Conservation (phyloP, 2,113 vertebrate species). For the Neopipo cinnamomea region DNA sequence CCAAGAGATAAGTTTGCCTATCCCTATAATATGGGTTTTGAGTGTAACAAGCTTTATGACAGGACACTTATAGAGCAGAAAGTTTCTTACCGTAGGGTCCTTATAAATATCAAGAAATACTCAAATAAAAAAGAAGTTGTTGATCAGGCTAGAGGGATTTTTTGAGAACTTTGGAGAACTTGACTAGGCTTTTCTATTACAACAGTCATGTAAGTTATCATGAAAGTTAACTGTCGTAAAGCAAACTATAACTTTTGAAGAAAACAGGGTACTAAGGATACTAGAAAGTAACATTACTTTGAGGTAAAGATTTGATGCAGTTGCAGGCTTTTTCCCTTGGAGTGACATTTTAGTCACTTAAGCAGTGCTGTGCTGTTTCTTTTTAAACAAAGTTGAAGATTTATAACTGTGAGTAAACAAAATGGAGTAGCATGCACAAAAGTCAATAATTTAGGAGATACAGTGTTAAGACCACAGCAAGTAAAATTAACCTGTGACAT, state of each 20-base stretch:
- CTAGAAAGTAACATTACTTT: neutral
- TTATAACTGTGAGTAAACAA: constrained; percentile 20
- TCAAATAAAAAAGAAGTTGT: neutral
- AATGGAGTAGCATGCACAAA: neutral
- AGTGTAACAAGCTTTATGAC: neutral
- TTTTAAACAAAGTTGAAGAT: neutral
- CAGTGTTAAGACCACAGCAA: neutral
- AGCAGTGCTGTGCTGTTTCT: neutral
- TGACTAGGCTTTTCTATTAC: neutral
- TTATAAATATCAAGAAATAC: neutral
- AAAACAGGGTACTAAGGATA: neutral
- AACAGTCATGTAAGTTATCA: neutral
- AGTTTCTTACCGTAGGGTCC: neutral
- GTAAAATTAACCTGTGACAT: constrained; percentile 38
- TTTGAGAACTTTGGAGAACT: neutral
- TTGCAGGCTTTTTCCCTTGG: neutral
- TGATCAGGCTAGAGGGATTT: neutral
- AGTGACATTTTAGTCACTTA: neutral
- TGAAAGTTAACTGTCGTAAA: neutral
- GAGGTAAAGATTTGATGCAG: neutral
- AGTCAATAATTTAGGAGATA: constrained; percentile 29
- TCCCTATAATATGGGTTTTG: neutral
- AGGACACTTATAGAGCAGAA: neutral
- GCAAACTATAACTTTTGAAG: neutral
- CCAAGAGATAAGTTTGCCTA: neutral